Conservation (phyloP, 1,140 invertebrate genomes). For the Dendrolimus punctatus region DNA sequence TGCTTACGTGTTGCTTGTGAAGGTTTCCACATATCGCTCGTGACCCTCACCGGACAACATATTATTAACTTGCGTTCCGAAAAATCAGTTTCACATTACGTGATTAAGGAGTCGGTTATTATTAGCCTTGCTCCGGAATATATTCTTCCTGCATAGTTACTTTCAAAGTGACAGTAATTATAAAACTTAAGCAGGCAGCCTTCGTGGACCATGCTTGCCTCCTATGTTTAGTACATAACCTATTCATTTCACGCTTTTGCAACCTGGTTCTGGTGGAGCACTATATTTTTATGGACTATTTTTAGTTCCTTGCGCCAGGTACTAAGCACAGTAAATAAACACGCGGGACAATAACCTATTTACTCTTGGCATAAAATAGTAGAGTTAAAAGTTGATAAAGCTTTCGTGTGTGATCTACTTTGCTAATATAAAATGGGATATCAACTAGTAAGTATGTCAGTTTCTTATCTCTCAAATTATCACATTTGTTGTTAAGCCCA, state of each 20-base stretch:
- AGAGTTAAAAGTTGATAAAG: conserved; percentile 7
- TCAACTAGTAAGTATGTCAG: conserved; percentile 28
- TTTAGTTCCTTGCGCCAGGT: conserved; percentile 8
- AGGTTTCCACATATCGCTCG: conserved; percentile 60
- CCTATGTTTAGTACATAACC: not conserved
- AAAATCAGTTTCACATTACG: conserved; percentile 43
- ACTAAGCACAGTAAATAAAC: conserved; percentile 20
- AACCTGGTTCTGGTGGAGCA: not conserved
- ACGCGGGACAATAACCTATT: conserved; percentile 29
- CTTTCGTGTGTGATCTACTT: conserved; percentile 5
- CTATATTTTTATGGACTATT: conserved; percentile 4
- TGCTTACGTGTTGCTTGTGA: conserved; percentile 68
- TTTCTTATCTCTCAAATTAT: conserved; percentile 24
- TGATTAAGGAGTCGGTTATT: conserved; percentile 9
- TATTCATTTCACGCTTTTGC: not conserved
- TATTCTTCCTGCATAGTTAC: not conserved
- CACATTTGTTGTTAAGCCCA: conserved; percentile 4
- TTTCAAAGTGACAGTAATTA: not conserved
- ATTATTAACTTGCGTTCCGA: conserved; percentile 29
- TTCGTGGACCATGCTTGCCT: not conserved
- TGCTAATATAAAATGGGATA: conserved; percentile 18
- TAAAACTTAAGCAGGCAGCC: not conserved
- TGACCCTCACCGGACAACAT: conserved; percentile 56
- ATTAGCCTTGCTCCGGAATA: conserved; percentile 27
- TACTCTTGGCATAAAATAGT: conserved; percentile 8